Base-by-base conservation (phyloP, 2,797 vertebrate genomes). In the Hydrophis major region DNA sequence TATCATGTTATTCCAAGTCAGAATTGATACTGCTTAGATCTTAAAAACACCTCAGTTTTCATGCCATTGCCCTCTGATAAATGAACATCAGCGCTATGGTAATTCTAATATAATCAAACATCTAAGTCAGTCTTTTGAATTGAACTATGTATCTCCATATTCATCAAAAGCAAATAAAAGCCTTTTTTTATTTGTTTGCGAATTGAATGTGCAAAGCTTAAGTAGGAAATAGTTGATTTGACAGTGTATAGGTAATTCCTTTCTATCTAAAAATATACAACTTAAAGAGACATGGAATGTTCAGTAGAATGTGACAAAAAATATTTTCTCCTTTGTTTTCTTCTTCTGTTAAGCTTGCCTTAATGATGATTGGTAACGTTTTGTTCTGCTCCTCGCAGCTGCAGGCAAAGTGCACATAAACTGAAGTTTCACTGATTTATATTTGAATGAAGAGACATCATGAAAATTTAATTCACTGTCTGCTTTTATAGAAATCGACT, bases 361-460 rank as follows among this genome's bases (percentile, higher is more conserved):
- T 69, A 47, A 91, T 55, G 90, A 90, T 94, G 89, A 25, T 28
- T 83, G 55, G 47, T 37, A 27, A n/a, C 47, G 12, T 61, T 92
- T 86, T 90, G 42, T 78, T 90, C 63, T 37, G 53, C n/a, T 69
- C 89, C 13, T 74, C 47, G 1, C 32, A 86, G 59, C 87, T 93
- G 59, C n/a, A 56, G 87, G 93, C 90, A 89, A 93, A 53, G n/a
- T 83, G 47, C 37, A 42, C 59, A n/a, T 61, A 61, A 91, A 57
- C 16, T 1, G 47, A 74, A 56, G 12, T n/a, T 92, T 63, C 14
- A 14, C 87, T 27, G 42, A 2, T 88, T 92, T 94, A 0, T 14
- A 32, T 18, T 55, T 57, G 69, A 74, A 90, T 59, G 50, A 92
- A 89, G 53, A 59, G n/a, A 78, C n/a, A 47, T 2, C 61, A n/a